Evolutionary conservation across 2,888 invertebrate species (phyloP).

Genomic region (Drosophila austrosaltans): DNA sequence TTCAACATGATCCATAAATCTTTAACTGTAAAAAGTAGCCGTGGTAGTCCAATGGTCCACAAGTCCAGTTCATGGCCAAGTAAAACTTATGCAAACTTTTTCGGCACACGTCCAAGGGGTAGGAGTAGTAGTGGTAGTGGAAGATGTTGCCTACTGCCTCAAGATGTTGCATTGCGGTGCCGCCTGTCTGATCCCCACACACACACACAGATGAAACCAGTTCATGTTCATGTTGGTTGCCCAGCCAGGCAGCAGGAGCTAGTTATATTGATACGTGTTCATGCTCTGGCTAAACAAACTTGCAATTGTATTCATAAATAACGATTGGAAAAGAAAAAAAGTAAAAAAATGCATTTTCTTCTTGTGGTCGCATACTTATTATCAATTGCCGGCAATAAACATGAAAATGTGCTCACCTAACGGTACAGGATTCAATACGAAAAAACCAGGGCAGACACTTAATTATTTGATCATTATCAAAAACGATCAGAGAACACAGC

Average conservation of each 20-base stretch:
- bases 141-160: constrained; percentile 9
- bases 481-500: background rate
- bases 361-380: constrained; percentile 65
- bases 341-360: constrained; percentile 51
- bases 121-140: background rate
- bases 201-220: constrained; percentile 61
- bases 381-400: constrained; percentile 75
- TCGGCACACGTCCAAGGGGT: constrained; percentile 62
- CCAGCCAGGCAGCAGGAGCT: constrained; percentile 31
- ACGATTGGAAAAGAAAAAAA: constrained; percentile 65
- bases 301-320: constrained; percentile 77
- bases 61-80: constrained; percentile 30
- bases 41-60: constrained; percentile 23
- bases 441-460: constrained; percentile 39
- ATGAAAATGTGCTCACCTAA: constrained; percentile 66
- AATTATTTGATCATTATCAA: constrained; percentile 43
- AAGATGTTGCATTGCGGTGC: constrained; percentile 42
- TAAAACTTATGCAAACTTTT: constrained; percentile 67
- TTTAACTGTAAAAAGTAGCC: constrained; percentile 60
- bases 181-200: constrained; percentile 46
- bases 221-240: constrained; percentile 48
- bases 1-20: constrained; percentile 72
- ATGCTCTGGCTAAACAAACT: constrained; percentile 59
- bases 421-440: constrained; percentile 13
- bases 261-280: constrained; percentile 69